Conservation (phyloP, 2,113 vertebrate species). For the Silurus asotus region DNA sequence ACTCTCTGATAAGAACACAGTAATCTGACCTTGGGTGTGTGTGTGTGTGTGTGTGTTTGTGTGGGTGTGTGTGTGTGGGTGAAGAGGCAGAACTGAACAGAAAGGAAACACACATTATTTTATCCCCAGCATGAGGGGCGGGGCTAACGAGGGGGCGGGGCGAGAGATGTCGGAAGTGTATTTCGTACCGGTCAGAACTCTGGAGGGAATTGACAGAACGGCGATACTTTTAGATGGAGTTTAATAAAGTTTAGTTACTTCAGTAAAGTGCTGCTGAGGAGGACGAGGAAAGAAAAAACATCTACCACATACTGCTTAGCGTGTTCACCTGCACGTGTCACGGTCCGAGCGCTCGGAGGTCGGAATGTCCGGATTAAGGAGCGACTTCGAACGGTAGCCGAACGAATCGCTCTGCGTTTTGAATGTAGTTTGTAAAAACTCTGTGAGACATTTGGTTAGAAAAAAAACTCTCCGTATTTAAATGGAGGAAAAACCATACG, state of each 20-base stretch:
- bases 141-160: slow-evolving; percentile 48
- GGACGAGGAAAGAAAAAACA: neutral
- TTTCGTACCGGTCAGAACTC: slow-evolving; percentile 72
- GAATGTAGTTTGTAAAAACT: neutral
- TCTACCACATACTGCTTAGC: neutral
- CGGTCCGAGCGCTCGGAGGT: neutral
- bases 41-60: neutral
- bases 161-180: slow-evolving; percentile 62
- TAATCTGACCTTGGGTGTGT: slow-evolving; percentile 13
- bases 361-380: neutral
- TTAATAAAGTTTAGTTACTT: slow-evolving; percentile 45
- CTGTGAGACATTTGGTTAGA: neutral
- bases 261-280: slow-evolving; percentile 40
- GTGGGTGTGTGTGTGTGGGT: neutral
- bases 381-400: neutral
- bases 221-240: slow-evolving; percentile 80
- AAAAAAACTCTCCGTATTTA: neutral
- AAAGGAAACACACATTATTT: neutral
- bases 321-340: neutral
- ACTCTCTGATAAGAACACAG: neutral
- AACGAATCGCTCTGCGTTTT: neutral
- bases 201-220: slow-evolving; percentile 73
- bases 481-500: neutral
- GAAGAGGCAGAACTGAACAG: neutral
- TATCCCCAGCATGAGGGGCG: no score